Base-by-base conservation (phyloP, 2,888 invertebrate species). In the Drepanosiphum platanoidis region DNA sequence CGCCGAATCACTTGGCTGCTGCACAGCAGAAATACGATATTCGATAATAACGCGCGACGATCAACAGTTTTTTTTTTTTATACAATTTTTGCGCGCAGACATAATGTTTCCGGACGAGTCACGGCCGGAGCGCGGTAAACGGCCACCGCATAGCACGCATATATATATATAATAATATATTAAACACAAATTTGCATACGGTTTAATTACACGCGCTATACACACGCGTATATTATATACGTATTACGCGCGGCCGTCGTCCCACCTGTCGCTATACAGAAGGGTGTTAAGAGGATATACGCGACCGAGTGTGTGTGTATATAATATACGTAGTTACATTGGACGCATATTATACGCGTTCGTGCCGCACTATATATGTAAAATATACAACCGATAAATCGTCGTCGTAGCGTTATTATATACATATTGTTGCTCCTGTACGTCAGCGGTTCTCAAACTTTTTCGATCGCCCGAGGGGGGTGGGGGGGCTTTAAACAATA, bases 281-380 rank as follows among this genome's bases (percentile, higher is more conserved):
- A 64, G 64, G 64, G 64, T 64, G 64, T 64, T 64, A 64, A 64
- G 64, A 64, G 64, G 64, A 52, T 52, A 22, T 52, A 52, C 3
- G 2, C 18, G 22, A 22, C 52, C 4, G n/a, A n/a, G n/a, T n/a
- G n/a, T n/a, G n/a, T n/a, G n/a, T n/a, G 5, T 18, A 52, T 52
- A 46, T 22, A n/a, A 22, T 18, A 22, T 18, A 15, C 46, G 42
- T 42, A n/a, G n/a, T n/a, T n/a, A 42, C 9, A 61, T 61, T n/a
- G 27, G 1, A 30, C 13, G 30, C 30, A 30, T 64, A 64, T 30
- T 64, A 30, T 64, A 30, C 13, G n/a, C n/a, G 61, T 27, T 61
- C 11, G 9, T 61, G 27, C 1, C 8, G 11, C 9, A 27, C 3
- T 18, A 46, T 15, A 46, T 15, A 22, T 52, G 52, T 52, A 18